phyloP scores from a whole-genome alignment of 2,797 vertebrate genomes.

The Oreochromis mossambicus region DNA sequence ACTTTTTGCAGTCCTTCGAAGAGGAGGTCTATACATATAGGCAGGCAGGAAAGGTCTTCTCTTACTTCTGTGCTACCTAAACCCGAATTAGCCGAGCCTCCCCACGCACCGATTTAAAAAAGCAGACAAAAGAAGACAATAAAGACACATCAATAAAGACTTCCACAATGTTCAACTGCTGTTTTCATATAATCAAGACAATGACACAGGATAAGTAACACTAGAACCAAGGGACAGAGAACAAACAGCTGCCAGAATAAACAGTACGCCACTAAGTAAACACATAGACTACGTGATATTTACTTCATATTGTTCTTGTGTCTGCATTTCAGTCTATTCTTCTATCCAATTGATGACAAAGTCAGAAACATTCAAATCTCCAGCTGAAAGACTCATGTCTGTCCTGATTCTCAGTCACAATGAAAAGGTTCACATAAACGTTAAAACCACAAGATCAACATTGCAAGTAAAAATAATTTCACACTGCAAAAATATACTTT shows the following conservation, averaged over 20 bases:
- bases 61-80: not conserved
- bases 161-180: not conserved
- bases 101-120: not conserved
- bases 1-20: not conserved
- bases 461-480: not conserved
- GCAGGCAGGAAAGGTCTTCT: not conserved
- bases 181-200: not conserved
- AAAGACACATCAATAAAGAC: not conserved
- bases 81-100: not conserved
- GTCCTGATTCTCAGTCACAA: not conserved
- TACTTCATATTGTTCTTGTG: not conserved
- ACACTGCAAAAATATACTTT: not conserved
- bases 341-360: not conserved
- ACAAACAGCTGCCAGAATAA: not conserved
- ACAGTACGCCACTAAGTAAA: not conserved
- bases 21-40: not conserved
- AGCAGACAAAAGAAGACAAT: not conserved
- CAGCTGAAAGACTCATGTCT: not conserved
- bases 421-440: not conserved
- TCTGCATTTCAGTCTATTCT: not conserved
- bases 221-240: not conserved
- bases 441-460: not conserved
- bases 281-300: not conserved
- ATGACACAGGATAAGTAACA: not conserved
- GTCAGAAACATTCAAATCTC: not conserved